Conservation (phyloP, 2,888 invertebrate genomes). For the Amphipoea lucens region DNA sequence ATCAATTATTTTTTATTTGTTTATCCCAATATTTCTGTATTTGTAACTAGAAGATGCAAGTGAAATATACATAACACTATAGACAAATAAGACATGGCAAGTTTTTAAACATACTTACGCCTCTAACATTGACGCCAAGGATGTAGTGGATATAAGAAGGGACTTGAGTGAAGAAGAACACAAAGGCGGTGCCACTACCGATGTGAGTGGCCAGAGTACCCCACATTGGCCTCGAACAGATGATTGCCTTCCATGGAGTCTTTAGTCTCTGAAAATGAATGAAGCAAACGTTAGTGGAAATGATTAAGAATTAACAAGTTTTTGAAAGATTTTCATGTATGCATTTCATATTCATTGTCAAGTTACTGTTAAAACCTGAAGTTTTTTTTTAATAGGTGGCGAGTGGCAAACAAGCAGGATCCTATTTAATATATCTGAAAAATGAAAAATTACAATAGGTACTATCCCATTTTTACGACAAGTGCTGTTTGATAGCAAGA, state of each 20-base stretch:
- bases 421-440: not conserved
- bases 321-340: not conserved
- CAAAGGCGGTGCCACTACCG: conserved; percentile 90
- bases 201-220: conserved; percentile 90
- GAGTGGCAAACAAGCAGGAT: too few relatives aligned
- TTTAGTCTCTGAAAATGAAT: conserved; percentile 75
- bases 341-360: not conserved
- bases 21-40: too few relatives aligned
- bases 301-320: not conserved
- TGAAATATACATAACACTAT: too few relatives aligned
- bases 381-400: too few relatives aligned
- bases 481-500: too few relatives aligned
- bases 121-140: conserved; percentile 86
- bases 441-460: not conserved
- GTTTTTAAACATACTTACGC: conserved; percentile 67
- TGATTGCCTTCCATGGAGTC: conserved; percentile 88
- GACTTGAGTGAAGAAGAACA: conserved; percentile 92
- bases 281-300: not conserved
- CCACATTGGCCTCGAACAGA: conserved; percentile 85
- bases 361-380: not conserved
- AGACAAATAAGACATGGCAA: not conserved
- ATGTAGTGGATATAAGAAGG: conserved; percentile 92
- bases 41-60: too few relatives aligned
- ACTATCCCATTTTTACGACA: not conserved
- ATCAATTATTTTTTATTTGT: too few relatives aligned